A percentile compares a stretch with the other conserved stretches of the same genome.
Evolutionary conservation across 1,140 invertebrate genomes (phyloP).

Genomic region (Drosophila quadrilineata): DNA sequence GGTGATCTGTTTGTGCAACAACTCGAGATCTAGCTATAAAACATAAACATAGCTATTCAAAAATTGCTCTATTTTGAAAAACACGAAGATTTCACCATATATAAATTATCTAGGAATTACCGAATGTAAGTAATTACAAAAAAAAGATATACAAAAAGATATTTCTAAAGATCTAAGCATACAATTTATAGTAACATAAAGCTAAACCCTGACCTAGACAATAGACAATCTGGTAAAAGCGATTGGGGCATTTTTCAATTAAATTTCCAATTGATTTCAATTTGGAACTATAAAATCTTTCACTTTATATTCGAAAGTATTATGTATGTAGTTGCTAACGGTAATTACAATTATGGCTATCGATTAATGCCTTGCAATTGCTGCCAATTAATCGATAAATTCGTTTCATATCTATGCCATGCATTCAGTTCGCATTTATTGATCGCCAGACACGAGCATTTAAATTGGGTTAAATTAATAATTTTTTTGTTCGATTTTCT

Average conservation of each 20-base stretch:
- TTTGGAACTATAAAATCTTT: neutral
- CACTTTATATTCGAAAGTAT: slow-evolving; percentile 1
- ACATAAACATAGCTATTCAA: no score
- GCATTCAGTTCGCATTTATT: slow-evolving; percentile 27
- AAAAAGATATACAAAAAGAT: no score
- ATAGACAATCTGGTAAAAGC: slow-evolving; percentile 5
- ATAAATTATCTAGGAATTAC: no score
- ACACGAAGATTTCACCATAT: no score
- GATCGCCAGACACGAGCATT: slow-evolving; percentile 42
- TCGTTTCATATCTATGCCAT: slow-evolving; percentile 1
- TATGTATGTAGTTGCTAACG: slow-evolving; percentile 1
- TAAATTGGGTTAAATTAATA: slow-evolving; percentile 69
- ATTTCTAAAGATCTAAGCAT: no score
- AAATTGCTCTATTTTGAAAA: no score
- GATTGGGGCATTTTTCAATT: neutral
- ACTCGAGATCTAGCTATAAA: no score
- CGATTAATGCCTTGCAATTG: slow-evolving; percentile 3
- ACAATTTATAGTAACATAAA: neutral
- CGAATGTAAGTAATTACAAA: no score
- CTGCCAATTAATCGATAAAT: slow-evolving; percentile 13
- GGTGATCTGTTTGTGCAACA: no score
- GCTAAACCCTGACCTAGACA: slow-evolving; percentile 37
- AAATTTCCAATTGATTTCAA: neutral
- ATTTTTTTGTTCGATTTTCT: no score
- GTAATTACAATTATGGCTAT: neutral